Percentiles rank a stretch among this genome's conserved stretches.
Evolutionary conservation across 2,113 vertebrate genomes (phyloP).

Genomic region (Sula dactylatra): DNA sequence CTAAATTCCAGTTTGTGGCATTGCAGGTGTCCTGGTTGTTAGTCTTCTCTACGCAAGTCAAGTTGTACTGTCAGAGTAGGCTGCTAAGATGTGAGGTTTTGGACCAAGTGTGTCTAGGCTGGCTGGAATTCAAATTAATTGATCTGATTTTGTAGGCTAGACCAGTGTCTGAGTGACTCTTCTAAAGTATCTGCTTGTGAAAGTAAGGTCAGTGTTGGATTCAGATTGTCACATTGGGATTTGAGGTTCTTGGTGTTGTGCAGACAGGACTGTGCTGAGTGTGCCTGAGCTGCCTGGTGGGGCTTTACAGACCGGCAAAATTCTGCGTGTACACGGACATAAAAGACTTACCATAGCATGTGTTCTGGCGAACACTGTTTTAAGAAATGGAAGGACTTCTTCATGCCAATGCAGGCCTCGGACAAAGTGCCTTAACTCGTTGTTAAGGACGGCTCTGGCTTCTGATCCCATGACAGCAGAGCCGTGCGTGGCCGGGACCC

Average conservation of each 20-base stretch:
- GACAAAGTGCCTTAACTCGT: background rate
- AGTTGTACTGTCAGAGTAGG: background rate
- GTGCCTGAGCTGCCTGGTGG: background rate
- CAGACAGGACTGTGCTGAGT: background rate
- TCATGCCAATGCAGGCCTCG: background rate
- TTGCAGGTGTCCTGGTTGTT: background rate
- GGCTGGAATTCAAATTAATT: background rate
- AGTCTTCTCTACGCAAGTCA: background rate
- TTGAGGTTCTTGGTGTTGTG: background rate
- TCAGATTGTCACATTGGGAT: fast-evolving
- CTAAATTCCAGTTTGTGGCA: background rate
- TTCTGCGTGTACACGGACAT: background rate
- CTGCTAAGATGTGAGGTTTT: background rate
- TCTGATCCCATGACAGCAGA: background rate
- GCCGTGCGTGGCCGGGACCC: background rate
- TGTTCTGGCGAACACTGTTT: background rate
- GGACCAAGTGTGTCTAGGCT: background rate
- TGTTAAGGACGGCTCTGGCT: background rate
- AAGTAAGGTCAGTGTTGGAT: background rate
- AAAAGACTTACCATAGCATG: background rate
- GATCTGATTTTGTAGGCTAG: background rate
- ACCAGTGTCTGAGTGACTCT: background rate
- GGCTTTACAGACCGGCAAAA: background rate
- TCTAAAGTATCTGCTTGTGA: background rate
- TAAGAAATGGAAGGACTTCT: background rate